Base-by-base conservation (phyloP, 2,113 vertebrate species). In the Lynx canadensis region DNA sequence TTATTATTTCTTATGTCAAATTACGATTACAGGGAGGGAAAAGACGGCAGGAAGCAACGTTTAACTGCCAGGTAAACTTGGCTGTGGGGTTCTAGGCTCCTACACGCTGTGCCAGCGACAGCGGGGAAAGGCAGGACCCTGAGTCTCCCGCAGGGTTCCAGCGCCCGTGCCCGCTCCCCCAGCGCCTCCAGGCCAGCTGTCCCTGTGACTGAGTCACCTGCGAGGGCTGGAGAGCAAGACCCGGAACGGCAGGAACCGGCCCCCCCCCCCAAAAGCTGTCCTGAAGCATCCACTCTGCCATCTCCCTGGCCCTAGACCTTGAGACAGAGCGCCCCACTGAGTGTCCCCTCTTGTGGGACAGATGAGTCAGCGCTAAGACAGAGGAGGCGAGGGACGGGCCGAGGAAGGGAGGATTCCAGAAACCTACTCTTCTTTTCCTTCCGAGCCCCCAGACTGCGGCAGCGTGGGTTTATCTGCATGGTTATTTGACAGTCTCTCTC, bases 401-500 rank as follows among this genome's bases (percentile, higher is more conserved):
- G 23, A 1, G 1, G 25, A 9, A 74, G 18, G 38, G 57, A 19
- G 16, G 16, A 19, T 36, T 82, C 78, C 80, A 55, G 91, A 97
- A 93, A 65, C 29, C 29, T 15, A 8, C 14, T 71, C 25, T 45
- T 85, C 88, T 19, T 66, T 78, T 68, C 60, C 63, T 78, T 45
- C 41, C 9, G 23, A 38, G 45, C 19, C 83, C 76, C n/a, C 36
- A 8, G 3, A 13, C 5, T 60, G 15, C 1, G 27, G 4, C 19
- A 5, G 1, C 2, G 0, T 0, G 14, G 31, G n/a, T 21, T 41
- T 21, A 27, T 60, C 0, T 23, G 6, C 6, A 5, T 11, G 68
- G 31, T 41, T 13, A 10, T 48, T 10, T 12, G 21, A n/a, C 1
- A 14, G 21, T 0, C 0, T 11, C 21, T 12, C 29, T 25, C 38